Evolutionary conservation across 64 coral and sea anemone genomes (phyloP).

Genomic region (Cladopsammia gracilis): DNA sequence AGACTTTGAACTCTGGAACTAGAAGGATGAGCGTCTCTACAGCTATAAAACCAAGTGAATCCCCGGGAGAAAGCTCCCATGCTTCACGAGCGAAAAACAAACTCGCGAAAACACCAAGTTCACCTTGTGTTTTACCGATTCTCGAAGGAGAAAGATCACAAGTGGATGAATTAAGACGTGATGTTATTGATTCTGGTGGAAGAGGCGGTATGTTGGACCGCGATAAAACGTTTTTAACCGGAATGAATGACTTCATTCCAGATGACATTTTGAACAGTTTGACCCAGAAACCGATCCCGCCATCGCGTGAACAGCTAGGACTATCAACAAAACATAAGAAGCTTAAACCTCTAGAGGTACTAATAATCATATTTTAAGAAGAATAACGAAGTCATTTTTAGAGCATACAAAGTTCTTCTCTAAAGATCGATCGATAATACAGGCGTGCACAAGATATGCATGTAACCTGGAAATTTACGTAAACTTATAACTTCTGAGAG

Average conservation of each 20-base stretch:
- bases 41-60: constrained; percentile 56
- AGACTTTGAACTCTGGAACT: background rate
- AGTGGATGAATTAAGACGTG: constrained; percentile 30
- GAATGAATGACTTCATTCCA: constrained; percentile 95
- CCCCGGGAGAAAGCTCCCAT: constrained; percentile 23
- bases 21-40: constrained; percentile 42
- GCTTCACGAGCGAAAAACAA: constrained; percentile 59
- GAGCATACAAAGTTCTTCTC: background rate
- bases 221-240: constrained; percentile 86
- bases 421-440: too few species aligned
- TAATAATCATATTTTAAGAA: background rate
- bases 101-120: constrained; percentile 64
- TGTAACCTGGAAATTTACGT: too few species aligned
- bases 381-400: too few species aligned
- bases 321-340: constrained; percentile 86
- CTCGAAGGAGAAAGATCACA: constrained; percentile 68
- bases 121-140: constrained; percentile 88
- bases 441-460: too few species aligned
- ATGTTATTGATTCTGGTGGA: background rate
- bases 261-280: constrained; percentile 97
- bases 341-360: constrained; percentile 82
- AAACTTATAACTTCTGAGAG: too few species aligned
- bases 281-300: constrained; percentile 85
- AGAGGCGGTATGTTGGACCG: constrained; percentile 29
- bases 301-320: constrained; percentile 85